A percentile compares a stretch with the other conserved stretches of the same genome.
Conservation (phyloP, 2,888 invertebrate species). For the Caenorhabditis macrosperma region DNA sequence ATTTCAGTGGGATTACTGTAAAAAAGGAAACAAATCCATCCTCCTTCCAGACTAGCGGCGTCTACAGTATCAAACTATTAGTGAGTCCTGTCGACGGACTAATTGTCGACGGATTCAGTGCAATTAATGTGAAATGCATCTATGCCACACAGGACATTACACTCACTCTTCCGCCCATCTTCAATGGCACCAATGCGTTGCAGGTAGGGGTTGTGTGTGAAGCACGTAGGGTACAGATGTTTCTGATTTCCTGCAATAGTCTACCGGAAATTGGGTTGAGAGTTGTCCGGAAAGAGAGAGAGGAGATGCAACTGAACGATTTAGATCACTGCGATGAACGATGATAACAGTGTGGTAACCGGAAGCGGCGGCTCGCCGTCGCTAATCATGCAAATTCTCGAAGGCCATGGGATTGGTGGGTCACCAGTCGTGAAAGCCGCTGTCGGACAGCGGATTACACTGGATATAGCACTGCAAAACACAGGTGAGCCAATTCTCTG, state of each 20-base stretch:
- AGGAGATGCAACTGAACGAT: background rate
- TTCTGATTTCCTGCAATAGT: background rate
- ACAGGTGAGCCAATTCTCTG: slow-evolving; percentile 68
- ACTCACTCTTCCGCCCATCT: slow-evolving; percentile 73
- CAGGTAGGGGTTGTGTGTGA: slow-evolving; percentile 40
- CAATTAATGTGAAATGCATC: slow-evolving; percentile 71
- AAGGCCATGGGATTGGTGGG: slow-evolving; percentile 77
- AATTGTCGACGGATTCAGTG: slow-evolving; percentile 75
- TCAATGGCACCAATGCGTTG: slow-evolving; percentile 66
- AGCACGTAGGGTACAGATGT: background rate
- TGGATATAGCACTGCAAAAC: slow-evolving; percentile 76
- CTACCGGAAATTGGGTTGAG: background rate
- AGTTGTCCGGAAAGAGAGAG: no score
- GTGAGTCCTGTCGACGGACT: slow-evolving; percentile 73
- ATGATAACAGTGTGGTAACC: slow-evolving; percentile 72
- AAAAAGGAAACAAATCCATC: no score
- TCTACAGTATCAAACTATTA: slow-evolving; percentile 70
- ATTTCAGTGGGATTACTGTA: background rate
- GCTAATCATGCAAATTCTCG: slow-evolving; percentile 75
- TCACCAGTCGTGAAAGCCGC: slow-evolving; percentile 70
- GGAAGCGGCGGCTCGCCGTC: slow-evolving; percentile 76
- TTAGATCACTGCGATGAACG: slow-evolving; percentile 53
- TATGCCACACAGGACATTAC: slow-evolving; percentile 75
- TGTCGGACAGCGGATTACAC: slow-evolving; percentile 78
- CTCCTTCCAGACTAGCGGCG: slow-evolving; percentile 61